Conservation (phyloP, 2,888 invertebrate species). For the Acholoe squamosa region DNA sequence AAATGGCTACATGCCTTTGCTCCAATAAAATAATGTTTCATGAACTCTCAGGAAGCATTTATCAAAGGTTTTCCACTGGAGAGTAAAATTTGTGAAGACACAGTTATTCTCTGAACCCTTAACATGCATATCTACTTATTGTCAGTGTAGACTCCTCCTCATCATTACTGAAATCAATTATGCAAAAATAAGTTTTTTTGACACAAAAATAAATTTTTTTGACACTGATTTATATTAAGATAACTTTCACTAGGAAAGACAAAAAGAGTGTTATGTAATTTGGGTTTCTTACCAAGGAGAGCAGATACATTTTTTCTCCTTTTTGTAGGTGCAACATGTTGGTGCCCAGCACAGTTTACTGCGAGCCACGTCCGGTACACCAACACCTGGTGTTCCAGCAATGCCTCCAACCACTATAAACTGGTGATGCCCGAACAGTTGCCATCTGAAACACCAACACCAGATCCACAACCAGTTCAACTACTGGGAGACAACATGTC, state of each 20-base stretch:
- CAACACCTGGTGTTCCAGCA: background rate
- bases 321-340: conserved; percentile 31
- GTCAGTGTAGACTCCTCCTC: background rate
- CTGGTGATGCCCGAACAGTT: background rate
- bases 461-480: background rate
- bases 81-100: too few relatives aligned
- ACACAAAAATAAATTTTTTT: background rate
- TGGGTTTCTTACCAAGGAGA: background rate
- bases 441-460: too few relatives aligned
- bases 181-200: background rate
- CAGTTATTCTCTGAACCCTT: too few relatives aligned
- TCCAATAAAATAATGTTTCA: too few relatives aligned
- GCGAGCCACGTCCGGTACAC: conserved; percentile 3
- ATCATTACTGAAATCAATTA: background rate
- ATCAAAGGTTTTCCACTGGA: too few relatives aligned
- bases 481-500: conserved; percentile 10
- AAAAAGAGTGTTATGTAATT: background rate
- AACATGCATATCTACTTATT: too few relatives aligned
- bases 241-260: background rate
- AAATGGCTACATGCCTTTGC: too few relatives aligned
- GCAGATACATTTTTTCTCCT: background rate
- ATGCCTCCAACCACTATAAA: background rate
- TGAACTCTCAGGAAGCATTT: too few relatives aligned
- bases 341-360: conserved; percentile 41
- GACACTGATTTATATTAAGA: background rate